Evolutionary conservation across 2,797 vertebrate genomes (phyloP), one percentile per base, ranked within the genome.

Genomic region (Hafferia zeledoni): DNA sequence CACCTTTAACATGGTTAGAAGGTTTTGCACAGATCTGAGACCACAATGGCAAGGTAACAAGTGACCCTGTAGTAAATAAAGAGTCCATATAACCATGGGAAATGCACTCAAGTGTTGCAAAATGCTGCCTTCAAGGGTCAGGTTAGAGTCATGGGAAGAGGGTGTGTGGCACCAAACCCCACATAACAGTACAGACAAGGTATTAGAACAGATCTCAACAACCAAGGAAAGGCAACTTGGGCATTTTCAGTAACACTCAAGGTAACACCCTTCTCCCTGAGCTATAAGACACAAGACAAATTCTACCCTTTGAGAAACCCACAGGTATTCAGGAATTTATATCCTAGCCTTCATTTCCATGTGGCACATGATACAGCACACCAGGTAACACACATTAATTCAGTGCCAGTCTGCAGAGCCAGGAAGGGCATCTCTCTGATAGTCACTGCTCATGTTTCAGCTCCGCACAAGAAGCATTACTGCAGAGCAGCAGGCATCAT

Each of bases 321-420:
- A 41, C 22, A 46, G 46, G 55, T 27, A 67, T 1, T 10, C 10
- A 10, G 67, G 55, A 78, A 82, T 49, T 76, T 44, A 69, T 30
- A 35, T 31, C 13, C 22, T 9, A 28, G 17, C n/a, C 23, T 59
- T 64, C 27, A 22, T 6, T 65, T 59, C 43, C 2, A 2, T 0
- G 0, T 17, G 8, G 61, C n/a, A 18, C 11, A 17, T 7, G 10
- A 41, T 24, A n/a, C 56, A 33, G 86, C 50, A 56, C 50, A 31
- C 11, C 24, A 17, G 50, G 56, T 43, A 81, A 53, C 0, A 3
- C 17, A 6, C 35, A 6, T 53, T 24, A 52, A 55, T 50, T 44
- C 37, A 10, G n/a, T 1, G 2, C 41, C 11, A 9, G 60, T 0
- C 0, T 23, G 60, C 52, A 44, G n/a, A 69, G 44, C 31, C 16